Evolutionary conservation across 2,888 invertebrate genomes (phyloP).

Genomic region (Diplolepis rosae): DNA sequence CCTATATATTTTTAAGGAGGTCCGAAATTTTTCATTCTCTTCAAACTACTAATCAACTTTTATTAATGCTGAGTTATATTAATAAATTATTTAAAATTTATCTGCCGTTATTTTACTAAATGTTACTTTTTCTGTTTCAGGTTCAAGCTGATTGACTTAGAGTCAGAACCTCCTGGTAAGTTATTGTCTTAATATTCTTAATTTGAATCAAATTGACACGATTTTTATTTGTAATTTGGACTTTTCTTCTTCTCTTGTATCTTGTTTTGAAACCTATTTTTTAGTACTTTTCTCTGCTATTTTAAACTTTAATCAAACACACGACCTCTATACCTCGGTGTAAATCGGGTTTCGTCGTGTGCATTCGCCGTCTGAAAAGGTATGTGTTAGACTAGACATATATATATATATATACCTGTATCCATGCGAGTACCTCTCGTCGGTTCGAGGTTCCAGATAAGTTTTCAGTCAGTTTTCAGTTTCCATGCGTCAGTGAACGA

Average conservation of each 20-base stretch:
- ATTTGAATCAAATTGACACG: not conserved
- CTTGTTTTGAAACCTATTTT: not conserved
- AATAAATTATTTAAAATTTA: too few species aligned
- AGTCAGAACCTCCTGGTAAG: too few species aligned
- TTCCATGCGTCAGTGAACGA: not conserved
- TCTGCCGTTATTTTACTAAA: too few species aligned
- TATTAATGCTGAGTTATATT: too few species aligned
- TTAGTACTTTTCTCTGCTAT: not conserved
- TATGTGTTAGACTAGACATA: not conserved
- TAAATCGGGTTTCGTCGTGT: not conserved
- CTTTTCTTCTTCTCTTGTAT: not conserved
- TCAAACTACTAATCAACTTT: too few species aligned
- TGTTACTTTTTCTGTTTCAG: too few species aligned
- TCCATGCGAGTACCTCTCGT: not conserved
- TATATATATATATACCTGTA: conserved; percentile 10
- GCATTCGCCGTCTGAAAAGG: not conserved
- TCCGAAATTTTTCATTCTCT: too few species aligned
- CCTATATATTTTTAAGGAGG: too few species aligned
- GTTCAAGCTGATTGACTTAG: too few species aligned
- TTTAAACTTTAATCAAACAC: not conserved
- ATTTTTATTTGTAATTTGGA: not conserved
- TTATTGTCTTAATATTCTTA: too few species aligned
- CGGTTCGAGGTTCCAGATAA: not conserved
- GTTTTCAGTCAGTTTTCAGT: conserved; percentile 1
- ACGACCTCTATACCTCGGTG: not conserved